These are phyloP conservation scores for Neoaliturus tenellus DNA, from an alignment of 2,888 invertebrate species.

Conservation along the genomic window DNA sequence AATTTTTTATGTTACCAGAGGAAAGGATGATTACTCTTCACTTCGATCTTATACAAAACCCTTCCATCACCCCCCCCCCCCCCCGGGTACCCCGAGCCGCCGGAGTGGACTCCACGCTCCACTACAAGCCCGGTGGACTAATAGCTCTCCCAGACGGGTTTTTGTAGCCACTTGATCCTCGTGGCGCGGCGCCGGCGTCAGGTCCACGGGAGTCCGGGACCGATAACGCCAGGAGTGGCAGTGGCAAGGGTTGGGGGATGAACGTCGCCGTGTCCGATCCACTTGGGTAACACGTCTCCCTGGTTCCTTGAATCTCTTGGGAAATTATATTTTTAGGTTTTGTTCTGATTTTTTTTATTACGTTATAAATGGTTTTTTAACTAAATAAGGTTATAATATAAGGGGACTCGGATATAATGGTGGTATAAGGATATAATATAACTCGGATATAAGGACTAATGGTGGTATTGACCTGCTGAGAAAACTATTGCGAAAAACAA, in stretches of 20 bases:
- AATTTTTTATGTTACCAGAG: too few relatives aligned
- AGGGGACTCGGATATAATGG: too few relatives aligned
- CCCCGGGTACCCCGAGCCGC: not conserved
- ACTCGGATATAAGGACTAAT: too few relatives aligned
- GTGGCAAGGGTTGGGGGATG: not conserved
- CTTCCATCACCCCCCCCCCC: not conserved
- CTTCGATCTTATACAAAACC: too few relatives aligned
- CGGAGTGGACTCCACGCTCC: not conserved
- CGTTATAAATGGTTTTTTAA: too few relatives aligned
- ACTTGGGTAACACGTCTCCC: not conserved
- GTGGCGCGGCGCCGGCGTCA: slow-evolving; percentile 1
- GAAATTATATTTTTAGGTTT: too few relatives aligned
- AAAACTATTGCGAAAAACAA: too few relatives aligned
- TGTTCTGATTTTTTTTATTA: not conserved
- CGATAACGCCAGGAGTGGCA: not conserved
- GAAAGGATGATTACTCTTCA: too few relatives aligned
- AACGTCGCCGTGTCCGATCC: too few relatives aligned
- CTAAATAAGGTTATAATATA: too few relatives aligned
- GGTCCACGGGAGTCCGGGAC: not conserved
- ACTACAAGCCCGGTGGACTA: not conserved
- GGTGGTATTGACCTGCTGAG: too few relatives aligned
- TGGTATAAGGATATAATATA: too few relatives aligned
- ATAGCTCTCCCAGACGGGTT: slow-evolving; percentile 44
- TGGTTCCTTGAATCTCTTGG: not conserved
- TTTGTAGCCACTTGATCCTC: slow-evolving; percentile 6